Conservation (phyloP, 2,113 vertebrate species). For the Stegastes partitus region DNA sequence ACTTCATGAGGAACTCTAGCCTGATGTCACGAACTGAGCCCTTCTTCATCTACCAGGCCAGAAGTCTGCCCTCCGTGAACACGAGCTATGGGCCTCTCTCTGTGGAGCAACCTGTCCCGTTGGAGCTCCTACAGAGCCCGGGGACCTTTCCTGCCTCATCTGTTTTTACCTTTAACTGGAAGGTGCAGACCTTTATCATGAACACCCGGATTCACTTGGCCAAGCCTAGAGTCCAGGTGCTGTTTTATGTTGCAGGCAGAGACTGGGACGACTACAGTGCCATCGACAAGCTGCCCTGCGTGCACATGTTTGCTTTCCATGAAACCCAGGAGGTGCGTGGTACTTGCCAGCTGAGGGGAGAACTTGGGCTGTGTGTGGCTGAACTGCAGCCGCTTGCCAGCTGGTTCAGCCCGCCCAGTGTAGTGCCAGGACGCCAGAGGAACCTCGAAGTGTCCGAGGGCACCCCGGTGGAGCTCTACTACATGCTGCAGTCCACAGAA, state of each 20-base stretch:
- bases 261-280: slow-evolving; percentile 92
- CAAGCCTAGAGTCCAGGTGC: slow-evolving; percentile 91
- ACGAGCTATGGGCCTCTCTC: slow-evolving; percentile 93
- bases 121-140: slow-evolving; percentile 86
- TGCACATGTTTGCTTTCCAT: slow-evolving; percentile 92
- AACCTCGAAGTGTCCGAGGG: slow-evolving; percentile 80
- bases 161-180: slow-evolving; percentile 91
- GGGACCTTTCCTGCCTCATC: slow-evolving; percentile 81
- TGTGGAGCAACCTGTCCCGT: slow-evolving; percentile 86
- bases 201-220: slow-evolving; percentile 86
- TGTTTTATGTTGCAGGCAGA: slow-evolving; percentile 91
- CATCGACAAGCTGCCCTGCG: slow-evolving; percentile 89
- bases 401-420: slow-evolving; percentile 89
- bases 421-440: slow-evolving; percentile 88
- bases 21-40: slow-evolving; percentile 89
- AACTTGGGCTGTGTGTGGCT: slow-evolving; percentile 91
- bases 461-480: slow-evolving; percentile 93
- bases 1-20: slow-evolving; percentile 92
- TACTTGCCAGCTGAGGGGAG: slow-evolving; percentile 88
- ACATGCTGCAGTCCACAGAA: slow-evolving; percentile 84
- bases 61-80: slow-evolving; percentile 86
- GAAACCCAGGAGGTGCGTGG: slow-evolving; percentile 93
- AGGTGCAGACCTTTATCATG: slow-evolving; percentile 90
- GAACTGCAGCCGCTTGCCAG: slow-evolving; percentile 89
- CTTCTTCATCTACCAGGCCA: slow-evolving; percentile 91